Conservation (phyloP, 2,797 vertebrate species). For the Gymnothorax javanicus region DNA sequence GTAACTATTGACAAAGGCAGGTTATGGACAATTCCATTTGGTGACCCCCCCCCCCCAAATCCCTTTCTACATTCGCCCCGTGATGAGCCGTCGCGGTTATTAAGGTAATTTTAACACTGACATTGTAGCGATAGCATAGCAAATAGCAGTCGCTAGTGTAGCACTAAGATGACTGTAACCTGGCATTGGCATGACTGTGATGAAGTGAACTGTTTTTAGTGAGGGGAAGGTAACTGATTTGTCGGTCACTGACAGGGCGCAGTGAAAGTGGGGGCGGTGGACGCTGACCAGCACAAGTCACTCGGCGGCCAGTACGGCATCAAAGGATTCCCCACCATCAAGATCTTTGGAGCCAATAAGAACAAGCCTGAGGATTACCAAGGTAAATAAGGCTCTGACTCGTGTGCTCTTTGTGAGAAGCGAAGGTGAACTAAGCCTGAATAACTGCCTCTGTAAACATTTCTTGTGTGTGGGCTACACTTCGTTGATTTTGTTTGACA, state of each 20-base stretch:
- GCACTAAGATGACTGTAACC: background rate
- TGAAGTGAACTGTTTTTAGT: background rate
- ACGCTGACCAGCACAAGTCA: conserved; percentile 91
- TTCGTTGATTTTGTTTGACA: background rate
- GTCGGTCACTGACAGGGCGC: conserved; percentile 74
- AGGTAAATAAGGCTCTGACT: conserved; percentile 69
- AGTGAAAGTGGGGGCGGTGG: conserved; percentile 91
- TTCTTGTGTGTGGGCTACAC: background rate
- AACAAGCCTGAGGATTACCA: conserved; percentile 94
- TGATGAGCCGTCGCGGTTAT: background rate
- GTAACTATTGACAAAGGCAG: background rate
- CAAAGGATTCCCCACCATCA: conserved; percentile 94
- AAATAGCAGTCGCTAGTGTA: background rate
- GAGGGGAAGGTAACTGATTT: background rate
- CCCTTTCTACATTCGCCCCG: too few relatives aligned
- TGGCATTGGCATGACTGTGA: background rate
- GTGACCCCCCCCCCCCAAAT: background rate
- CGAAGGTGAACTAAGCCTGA: background rate
- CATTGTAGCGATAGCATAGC: too few relatives aligned
- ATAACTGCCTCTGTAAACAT: background rate
- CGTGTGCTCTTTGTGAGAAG: background rate
- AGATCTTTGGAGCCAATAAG: conserved; percentile 94
- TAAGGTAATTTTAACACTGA: background rate
- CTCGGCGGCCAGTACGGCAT: conserved; percentile 89
- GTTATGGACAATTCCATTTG: background rate